Percentiles rank a stretch among this genome's conserved stretches.
phyloP scores from a whole-genome alignment of 2,113 vertebrate species.

The Xiphophorus couchianus region DNA sequence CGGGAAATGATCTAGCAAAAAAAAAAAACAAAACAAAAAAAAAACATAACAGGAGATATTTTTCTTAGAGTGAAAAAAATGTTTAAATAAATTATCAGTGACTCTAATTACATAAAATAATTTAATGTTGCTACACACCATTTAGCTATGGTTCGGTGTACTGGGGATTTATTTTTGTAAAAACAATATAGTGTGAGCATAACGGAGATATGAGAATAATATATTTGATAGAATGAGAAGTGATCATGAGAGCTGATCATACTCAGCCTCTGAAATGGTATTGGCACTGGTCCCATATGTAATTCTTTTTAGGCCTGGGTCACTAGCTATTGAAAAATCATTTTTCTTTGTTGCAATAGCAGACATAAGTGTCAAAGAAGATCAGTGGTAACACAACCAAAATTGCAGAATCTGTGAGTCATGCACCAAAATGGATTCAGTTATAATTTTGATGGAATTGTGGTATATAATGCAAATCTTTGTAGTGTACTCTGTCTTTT shows the following conservation, averaged over 20 bases:
- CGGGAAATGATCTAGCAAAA: constrained; percentile 58
- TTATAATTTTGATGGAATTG: constrained; percentile 58
- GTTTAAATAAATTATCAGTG: constrained; percentile 48
- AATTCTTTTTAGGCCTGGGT: constrained; percentile 43
- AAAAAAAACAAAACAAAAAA: background rate
- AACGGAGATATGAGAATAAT: constrained; percentile 26
- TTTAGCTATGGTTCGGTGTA: constrained; percentile 7
- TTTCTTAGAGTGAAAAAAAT: constrained; percentile 44
- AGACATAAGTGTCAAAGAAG: constrained; percentile 58
- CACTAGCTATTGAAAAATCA: constrained; percentile 52
- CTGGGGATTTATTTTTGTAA: constrained; percentile 27
- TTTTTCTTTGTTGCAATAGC: constrained; percentile 37
- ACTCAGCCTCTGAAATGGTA: constrained; percentile 19
- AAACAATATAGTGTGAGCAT: constrained; percentile 8
- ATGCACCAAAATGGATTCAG: constrained; percentile 54
- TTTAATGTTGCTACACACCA: constrained; percentile 22
- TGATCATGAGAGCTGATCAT: constrained; percentile 8
- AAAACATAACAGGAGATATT: background rate
- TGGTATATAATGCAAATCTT: constrained; percentile 49
- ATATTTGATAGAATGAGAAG: constrained; percentile 32
- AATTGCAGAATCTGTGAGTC: constrained; percentile 56
- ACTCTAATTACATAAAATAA: constrained; percentile 56
- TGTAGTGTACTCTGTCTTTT: constrained; percentile 14
- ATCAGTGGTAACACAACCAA: constrained; percentile 48
- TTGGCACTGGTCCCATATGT: constrained; percentile 39